Evolutionary conservation across 2,888 invertebrate species (phyloP).

Genomic region (Tiliacea citrago): DNA sequence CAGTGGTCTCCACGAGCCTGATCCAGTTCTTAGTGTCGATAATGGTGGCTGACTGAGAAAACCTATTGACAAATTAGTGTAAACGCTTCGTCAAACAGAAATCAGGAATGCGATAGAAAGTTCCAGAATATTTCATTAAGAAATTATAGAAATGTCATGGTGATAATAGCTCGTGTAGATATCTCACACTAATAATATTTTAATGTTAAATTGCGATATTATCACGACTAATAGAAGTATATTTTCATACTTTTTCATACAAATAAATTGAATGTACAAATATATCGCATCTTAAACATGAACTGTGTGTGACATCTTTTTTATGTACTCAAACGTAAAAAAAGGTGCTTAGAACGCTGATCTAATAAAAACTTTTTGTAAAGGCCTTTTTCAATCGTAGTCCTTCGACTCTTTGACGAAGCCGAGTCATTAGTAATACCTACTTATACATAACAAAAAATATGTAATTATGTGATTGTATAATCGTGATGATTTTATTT

Average conservation of each 20-base stretch:
- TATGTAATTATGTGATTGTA: conserved; percentile 61
- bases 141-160: conserved; percentile 6
- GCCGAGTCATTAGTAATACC: conserved; percentile 67
- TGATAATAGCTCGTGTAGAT: conserved; percentile 30
- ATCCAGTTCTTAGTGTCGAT: conserved; percentile 71
- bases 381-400: conserved; percentile 30
- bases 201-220: conserved; percentile 46
- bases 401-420: conserved; percentile 64
- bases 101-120: conserved; percentile 64
- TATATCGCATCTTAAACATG: conserved; percentile 47
- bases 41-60: conserved; percentile 75
- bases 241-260: conserved; percentile 66
- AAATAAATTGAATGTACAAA: conserved; percentile 61
- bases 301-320: conserved; percentile 10
- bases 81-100: conserved; percentile 70
- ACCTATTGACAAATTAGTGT: conserved; percentile 74
- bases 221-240: conserved; percentile 47
- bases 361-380: conserved; percentile 10
- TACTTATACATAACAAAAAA: conserved; percentile 57
- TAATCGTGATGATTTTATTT: conserved; percentile 61
- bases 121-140: conserved; percentile 30
- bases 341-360: conserved; percentile 1
- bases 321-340: background rate
- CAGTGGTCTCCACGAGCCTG: conserved; percentile 57
- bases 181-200: conserved; percentile 37